Evolutionary conservation across 2,797 vertebrate species (phyloP), one percentile per base, ranked within the genome.

Genomic region (Oreonectes daqikongensis): DNA sequence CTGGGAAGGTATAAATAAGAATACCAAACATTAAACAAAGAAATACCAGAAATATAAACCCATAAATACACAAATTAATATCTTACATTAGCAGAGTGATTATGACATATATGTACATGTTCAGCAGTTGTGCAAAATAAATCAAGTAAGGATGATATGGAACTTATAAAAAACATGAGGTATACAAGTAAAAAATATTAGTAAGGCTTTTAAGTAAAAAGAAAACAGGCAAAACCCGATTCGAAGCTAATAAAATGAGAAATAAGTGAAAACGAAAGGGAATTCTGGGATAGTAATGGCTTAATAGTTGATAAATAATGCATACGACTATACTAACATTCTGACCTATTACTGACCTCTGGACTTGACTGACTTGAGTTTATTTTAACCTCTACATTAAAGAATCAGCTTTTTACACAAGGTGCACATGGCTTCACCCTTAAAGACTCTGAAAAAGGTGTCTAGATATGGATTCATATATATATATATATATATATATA

Each of bases 151-250:
- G 85, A 85, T 78, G 81, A 83, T 87, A 78, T 82, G 79, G 82
- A 90, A 84, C 50, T 84, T 87, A 91, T 85, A 91, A 92, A 90
- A 94, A 86, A 82, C 87, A 93, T 95, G 95, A 97, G 96, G 96
- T 97, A 98, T 97, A 95, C 93, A 93, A 89, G 89, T 93, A 94
- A 94, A 92, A 95, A 90, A 95, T 92, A 95, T 89, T 91, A 94
- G 96, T 98, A 99, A 98, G 97, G 97, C 96, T 92, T 87, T 88
- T 92, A 91, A 88, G 87, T 93, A 93, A 91, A 91, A 90, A 94
- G 90, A 93, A 87, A 85, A 89, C 83, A 94, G 91, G 91, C 91
- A 92, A 90, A 82, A 71, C 89, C n/a, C 83, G 77, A 89, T 85
- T 92, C 94, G 77, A 89, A 92, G 84, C 14, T 84, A 92, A 88